Evolutionary conservation across 1,140 invertebrate genomes (phyloP).

Genomic region (Drosophila parvula): DNA sequence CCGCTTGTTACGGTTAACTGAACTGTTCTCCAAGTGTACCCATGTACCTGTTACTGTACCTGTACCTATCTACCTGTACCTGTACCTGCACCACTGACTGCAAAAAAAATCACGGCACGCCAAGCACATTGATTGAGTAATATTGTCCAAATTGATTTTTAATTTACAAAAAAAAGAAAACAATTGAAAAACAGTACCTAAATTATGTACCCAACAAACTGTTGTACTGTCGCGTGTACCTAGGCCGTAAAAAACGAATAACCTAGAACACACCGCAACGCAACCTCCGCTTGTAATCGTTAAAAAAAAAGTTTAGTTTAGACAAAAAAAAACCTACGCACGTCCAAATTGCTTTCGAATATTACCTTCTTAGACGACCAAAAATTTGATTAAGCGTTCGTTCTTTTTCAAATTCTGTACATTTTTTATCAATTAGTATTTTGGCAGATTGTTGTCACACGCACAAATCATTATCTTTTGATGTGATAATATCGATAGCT

Average conservation of each 20-base stretch:
- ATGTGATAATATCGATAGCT: conserved; percentile 51
- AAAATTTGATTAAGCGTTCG: conserved; percentile 17
- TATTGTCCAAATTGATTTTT: not conserved
- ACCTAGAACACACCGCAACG: conserved; percentile 20
- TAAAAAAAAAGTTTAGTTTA: conserved; percentile 26
- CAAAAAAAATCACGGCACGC: conserved; percentile 13
- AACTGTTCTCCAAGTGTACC: conserved; percentile 11
- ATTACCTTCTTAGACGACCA: conserved; percentile 30
- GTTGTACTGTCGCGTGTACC: conserved; percentile 10
- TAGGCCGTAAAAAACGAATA: conserved; percentile 6
- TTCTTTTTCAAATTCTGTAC: conserved; percentile 23
- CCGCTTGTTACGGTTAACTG: not conserved
- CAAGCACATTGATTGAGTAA: conserved; percentile 9
- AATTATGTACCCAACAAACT: conserved; percentile 1
- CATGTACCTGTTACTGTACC: conserved; percentile 4
- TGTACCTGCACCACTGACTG: conserved; percentile 33
- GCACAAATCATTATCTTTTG: conserved; percentile 62
- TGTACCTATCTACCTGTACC: conserved; percentile 17
- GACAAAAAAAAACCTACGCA: conserved; percentile 14
- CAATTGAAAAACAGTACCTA: conserved; percentile 5
- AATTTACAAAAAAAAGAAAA: conserved; percentile 1
- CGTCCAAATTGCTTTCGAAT: conserved; percentile 28
- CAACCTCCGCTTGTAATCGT: conserved; percentile 25
- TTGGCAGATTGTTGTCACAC: conserved; percentile 20
- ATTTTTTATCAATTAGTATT: conserved; percentile 45